Conservation (phyloP, 2,113 vertebrate genomes). For the Cettia cetti region DNA sequence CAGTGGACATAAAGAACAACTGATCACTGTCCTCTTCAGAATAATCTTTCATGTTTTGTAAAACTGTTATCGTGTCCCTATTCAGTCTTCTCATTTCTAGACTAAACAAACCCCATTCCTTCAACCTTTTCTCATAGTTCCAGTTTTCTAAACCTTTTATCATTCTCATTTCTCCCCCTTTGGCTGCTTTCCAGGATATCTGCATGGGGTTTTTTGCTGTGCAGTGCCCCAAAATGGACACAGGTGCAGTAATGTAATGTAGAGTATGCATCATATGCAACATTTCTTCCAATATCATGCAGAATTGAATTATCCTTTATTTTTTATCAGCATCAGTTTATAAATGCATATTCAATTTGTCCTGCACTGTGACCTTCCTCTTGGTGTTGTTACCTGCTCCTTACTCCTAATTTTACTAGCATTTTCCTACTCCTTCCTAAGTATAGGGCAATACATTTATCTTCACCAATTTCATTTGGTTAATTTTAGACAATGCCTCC, state of each 20-base stretch:
- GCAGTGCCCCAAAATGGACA: background rate
- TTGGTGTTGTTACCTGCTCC: background rate
- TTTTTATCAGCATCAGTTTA: background rate
- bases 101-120: conserved; percentile 61
- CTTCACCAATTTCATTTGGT: background rate
- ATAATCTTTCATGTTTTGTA: conserved; percentile 11
- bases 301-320: background rate
- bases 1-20: background rate
- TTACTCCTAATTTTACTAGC: background rate
- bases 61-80: conserved; percentile 21
- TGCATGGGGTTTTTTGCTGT: background rate
- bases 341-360: background rate
- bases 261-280: background rate
- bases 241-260: background rate
- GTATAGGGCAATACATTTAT: background rate
- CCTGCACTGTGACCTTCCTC: background rate
- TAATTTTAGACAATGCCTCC: conserved; percentile 16
- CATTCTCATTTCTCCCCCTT: background rate
- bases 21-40: background rate
- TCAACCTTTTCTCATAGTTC: conserved; percentile 45
- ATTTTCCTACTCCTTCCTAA: background rate
- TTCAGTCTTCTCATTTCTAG: conserved; percentile 41
- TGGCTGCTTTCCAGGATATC: conserved; percentile 34
- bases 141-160: conserved; percentile 51
- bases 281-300: background rate